Conservation (phyloP, 1,140 invertebrate species). For the Mizuhopecten yessoensis region DNA sequence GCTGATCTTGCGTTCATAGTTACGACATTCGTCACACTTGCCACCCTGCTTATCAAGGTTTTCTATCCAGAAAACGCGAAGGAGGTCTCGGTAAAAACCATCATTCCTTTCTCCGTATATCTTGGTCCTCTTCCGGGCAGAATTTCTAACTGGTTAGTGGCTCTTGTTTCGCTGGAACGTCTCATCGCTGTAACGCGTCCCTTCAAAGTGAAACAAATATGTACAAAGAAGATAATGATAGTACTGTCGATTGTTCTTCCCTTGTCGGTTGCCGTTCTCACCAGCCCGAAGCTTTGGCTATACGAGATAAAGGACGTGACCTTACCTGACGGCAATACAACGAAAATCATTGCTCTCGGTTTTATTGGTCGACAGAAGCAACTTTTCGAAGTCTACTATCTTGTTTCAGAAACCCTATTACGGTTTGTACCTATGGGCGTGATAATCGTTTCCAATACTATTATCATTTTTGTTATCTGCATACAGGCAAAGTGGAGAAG, state of each 20-base stretch:
- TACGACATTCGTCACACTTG: background rate
- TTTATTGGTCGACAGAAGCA: background rate
- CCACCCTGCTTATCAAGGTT: background rate
- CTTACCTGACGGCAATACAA: background rate
- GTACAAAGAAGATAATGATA: background rate
- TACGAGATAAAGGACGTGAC: background rate
- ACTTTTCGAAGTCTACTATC: background rate
- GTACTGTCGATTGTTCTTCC: background rate
- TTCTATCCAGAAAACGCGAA: background rate
- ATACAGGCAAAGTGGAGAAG: background rate
- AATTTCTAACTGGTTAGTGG: background rate
- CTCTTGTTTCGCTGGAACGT: background rate
- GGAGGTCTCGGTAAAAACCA: background rate
- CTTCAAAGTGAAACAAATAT: background rate
- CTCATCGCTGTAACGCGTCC: background rate
- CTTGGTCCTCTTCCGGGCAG: background rate
- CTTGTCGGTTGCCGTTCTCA: background rate
- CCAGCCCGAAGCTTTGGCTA: background rate
- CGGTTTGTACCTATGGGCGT: background rate
- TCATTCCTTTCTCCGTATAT: constrained; percentile 2
- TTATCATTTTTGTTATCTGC: background rate
- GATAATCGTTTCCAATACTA: background rate
- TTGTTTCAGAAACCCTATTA: background rate
- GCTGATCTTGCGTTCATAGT: background rate
- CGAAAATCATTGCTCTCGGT: background rate